Conservation (phyloP, 2,888 invertebrate genomes). For the Brachyptera putata region DNA sequence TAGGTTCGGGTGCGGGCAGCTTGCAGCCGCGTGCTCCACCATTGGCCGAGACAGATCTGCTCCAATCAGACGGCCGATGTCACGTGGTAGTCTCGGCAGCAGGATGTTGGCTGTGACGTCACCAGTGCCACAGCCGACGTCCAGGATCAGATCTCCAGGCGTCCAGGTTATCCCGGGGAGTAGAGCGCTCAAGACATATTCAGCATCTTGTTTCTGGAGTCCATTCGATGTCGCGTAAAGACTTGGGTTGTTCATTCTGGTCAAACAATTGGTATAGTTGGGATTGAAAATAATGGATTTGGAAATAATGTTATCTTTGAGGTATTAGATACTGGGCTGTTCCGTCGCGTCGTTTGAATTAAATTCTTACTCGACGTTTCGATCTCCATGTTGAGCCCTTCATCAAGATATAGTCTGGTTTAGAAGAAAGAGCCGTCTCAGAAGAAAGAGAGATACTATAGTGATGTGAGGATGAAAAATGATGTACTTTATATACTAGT, state of each 20-base stretch:
- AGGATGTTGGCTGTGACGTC: constrained; percentile 62
- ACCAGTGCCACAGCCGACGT: constrained; percentile 73
- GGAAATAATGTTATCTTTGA: too few relatives aligned
- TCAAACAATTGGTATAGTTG: too few relatives aligned
- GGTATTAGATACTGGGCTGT: too few relatives aligned
- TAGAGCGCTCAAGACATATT: constrained; percentile 61
- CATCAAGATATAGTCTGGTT: too few relatives aligned
- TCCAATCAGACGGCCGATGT: constrained; percentile 54
- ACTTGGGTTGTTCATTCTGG: constrained; percentile 59
- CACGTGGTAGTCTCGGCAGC: constrained; percentile 55
- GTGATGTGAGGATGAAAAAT: too few relatives aligned
- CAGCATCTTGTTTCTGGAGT: constrained; percentile 63
- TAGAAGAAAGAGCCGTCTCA: too few relatives aligned
- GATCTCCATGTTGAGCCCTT: too few relatives aligned
- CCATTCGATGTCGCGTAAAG: constrained; percentile 64
- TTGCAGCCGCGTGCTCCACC: constrained; percentile 52
- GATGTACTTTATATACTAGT: too few relatives aligned
- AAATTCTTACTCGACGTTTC: too few relatives aligned
- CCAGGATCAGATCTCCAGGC: constrained; percentile 46
- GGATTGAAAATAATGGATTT: too few relatives aligned
- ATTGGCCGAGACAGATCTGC: constrained; percentile 67
- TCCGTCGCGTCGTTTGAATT: too few relatives aligned
- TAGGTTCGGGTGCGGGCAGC: constrained; percentile 44
- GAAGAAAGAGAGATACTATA: too few relatives aligned
- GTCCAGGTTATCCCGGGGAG: constrained; percentile 41